Conservation (phyloP, 2,888 invertebrate species). For the Pandemis corylana region DNA sequence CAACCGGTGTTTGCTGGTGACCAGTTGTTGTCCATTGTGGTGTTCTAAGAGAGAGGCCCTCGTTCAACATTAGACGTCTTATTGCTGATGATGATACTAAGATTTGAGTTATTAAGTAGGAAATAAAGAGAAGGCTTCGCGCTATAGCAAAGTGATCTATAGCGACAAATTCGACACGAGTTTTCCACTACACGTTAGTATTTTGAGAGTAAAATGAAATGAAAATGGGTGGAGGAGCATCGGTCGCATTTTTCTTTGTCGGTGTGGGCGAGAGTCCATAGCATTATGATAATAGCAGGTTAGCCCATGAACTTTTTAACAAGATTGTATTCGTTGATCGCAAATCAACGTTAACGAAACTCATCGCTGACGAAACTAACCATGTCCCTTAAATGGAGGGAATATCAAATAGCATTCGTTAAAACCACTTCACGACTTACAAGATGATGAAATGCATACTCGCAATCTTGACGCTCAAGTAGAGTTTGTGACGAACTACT, state of each 20-base stretch:
- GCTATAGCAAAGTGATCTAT: too few species aligned
- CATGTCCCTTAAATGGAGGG: constrained; percentile 23
- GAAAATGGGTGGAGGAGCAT: too few species aligned
- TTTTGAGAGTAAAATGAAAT: too few species aligned
- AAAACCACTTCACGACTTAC: constrained; percentile 19
- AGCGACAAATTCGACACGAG: too few species aligned
- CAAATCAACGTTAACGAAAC: neutral
- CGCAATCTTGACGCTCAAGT: constrained; percentile 22
- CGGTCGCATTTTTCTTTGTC: too few species aligned
- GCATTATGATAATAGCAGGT: neutral
- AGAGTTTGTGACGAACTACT: too few species aligned
- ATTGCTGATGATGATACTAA: too few species aligned
- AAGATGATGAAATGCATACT: constrained; percentile 36
- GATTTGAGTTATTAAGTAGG: neutral
- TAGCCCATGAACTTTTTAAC: constrained; percentile 1
- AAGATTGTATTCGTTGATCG: neutral
- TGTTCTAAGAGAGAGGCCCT: too few species aligned
- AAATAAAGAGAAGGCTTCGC: neutral
- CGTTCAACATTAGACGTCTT: too few species aligned
- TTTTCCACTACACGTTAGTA: too few species aligned
- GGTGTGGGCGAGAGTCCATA: neutral
- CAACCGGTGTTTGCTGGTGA: too few species aligned
- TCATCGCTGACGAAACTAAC: constrained; percentile 13
- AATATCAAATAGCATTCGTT: constrained; percentile 32
- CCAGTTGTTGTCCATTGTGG: too few species aligned